Evolutionary conservation across 2,797 vertebrate genomes (phyloP).

Genomic region (Podarcis lilfordi): DNA sequence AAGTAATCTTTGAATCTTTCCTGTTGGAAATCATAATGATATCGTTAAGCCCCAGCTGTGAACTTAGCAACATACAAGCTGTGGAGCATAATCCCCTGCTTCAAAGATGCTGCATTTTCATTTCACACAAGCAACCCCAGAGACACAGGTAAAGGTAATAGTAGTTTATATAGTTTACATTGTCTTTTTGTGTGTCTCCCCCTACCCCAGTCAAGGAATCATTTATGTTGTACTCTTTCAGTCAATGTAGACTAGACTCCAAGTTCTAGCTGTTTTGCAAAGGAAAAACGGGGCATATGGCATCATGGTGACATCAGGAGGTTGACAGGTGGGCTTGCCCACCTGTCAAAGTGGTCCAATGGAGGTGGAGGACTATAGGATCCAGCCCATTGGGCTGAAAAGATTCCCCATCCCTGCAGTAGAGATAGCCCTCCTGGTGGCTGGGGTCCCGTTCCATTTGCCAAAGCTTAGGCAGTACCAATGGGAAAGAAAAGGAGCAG

Average conservation of each 20-base stretch:
- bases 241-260: background rate
- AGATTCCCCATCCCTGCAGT: too few species aligned
- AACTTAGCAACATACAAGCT: background rate
- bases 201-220: background rate
- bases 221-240: background rate
- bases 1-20: conserved; percentile 5
- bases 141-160: background rate
- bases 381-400: too few species aligned
- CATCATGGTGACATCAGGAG: too few species aligned
- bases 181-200: background rate
- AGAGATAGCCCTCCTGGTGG: too few species aligned
- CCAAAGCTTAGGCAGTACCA: too few species aligned
- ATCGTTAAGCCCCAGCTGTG: background rate
- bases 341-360: too few species aligned
- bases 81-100: background rate
- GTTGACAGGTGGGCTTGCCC: too few species aligned
- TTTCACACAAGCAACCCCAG: background rate
- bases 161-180: background rate
- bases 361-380: too few species aligned
- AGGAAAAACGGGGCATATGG: too few species aligned
- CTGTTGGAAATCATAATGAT: conserved; percentile 9
- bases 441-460: too few species aligned
- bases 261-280: too few species aligned
- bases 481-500: too few species aligned
- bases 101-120: conserved; percentile 5